Base-by-base conservation (phyloP, 1,140 invertebrate species). In the Drosophila santomea region DNA sequence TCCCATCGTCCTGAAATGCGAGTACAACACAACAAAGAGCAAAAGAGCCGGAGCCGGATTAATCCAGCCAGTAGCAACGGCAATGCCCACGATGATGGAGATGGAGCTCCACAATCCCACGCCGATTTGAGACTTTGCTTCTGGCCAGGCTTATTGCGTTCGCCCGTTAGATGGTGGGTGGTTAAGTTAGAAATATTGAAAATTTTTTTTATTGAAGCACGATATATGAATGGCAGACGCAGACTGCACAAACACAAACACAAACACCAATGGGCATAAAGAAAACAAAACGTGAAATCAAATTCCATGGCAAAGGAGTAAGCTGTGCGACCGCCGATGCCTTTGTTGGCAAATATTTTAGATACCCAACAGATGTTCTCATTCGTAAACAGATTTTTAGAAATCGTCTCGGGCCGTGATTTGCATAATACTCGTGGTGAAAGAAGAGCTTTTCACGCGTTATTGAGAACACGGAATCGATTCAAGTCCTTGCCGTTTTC, bases 131-230 rank as follows among this genome's bases (percentile, higher is more conserved):
- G 32, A 39, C 2, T 35, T 38, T 48, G 17, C 20, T 38, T 14
- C 39, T 54, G 61, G 14, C 62, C 68, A 20, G 66, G 64, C 68
- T 71, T 71, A 71, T 36, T 43, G 35, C 17, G 25, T 23, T 25
- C 44, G 15, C 23, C 20, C 23, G 32, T 17, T 17, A 17, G 17
- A 17, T 20, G 20, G 51, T 48, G 41, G 14, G 38, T n/a, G 43
- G 47, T 23, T 74, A 60, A 58, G 80, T 83, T 83, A 74, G 73
- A 88, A 88, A 89, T 88, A 88, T 88, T 88, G 83, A 89, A 89
- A 64, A 41, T 78, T 78, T 79, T 79, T 88, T 73, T 82, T 88
- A 74, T 82, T 88, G 78, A 64, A 71, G 63, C 50, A 77, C 75
- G 75, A 77, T 89, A 80, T 80, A 83, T 88, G 76, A 74, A 77